phyloP scores from a whole-genome alignment of 1,140 invertebrate genomes.

The Anthonomus grandis region DNA sequence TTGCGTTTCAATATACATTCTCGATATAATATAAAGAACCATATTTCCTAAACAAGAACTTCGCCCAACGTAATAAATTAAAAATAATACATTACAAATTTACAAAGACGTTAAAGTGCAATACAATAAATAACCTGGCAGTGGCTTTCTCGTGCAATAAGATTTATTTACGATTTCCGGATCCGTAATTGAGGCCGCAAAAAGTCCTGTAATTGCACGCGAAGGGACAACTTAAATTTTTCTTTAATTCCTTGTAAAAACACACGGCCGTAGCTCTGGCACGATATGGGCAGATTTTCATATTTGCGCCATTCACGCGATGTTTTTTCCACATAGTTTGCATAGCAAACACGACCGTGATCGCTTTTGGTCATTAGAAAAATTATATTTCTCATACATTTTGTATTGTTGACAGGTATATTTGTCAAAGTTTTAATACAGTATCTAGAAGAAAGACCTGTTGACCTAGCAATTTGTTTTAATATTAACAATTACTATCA shows the following conservation, averaged over 20 bases:
- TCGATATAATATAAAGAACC: too few species aligned
- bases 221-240: slow-evolving; percentile 33
- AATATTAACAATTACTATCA: too few species aligned
- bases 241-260: slow-evolving; percentile 30
- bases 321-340: slow-evolving; percentile 20
- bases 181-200: slow-evolving; percentile 35
- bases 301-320: slow-evolving; percentile 23
- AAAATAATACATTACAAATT: slow-evolving; percentile 19
- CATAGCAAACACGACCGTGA: slow-evolving; percentile 12
- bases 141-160: slow-evolving; percentile 22
- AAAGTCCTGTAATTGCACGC: slow-evolving; percentile 36
- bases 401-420: too few species aligned
- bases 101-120: slow-evolving; percentile 24
- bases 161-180: slow-evolving; percentile 36
- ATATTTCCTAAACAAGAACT: too few species aligned
- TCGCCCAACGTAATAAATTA: slow-evolving; percentile 21
- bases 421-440: too few species aligned
- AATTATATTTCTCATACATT: slow-evolving; percentile 7
- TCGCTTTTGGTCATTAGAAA: slow-evolving; percentile 4
- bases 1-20: too few species aligned
- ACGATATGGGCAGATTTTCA: slow-evolving; percentile 24
- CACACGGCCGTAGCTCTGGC: slow-evolving; percentile 22
- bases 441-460: too few species aligned
- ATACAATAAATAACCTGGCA: slow-evolving; percentile 25
- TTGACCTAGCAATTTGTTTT: too few species aligned